Evolutionary conservation across 2,888 invertebrate genomes (phyloP).

Genomic region (Fragum fragum): DNA sequence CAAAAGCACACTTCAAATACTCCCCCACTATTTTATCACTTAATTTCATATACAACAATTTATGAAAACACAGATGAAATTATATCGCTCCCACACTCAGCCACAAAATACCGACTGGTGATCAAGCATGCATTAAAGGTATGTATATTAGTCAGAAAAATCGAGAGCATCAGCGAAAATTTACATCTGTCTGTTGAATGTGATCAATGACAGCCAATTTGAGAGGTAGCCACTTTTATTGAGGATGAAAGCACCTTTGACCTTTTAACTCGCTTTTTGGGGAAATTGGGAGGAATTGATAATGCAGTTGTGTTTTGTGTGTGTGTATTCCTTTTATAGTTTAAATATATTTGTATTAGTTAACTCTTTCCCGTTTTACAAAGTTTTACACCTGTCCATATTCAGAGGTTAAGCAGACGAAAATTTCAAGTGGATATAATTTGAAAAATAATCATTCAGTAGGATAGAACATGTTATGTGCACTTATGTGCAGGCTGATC

Average conservation of each 20-base stretch:
- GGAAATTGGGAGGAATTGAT: too few species aligned
- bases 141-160: conserved; percentile 17
- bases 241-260: background rate
- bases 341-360: too few species aligned
- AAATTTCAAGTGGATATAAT: too few species aligned
- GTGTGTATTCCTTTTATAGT: too few species aligned
- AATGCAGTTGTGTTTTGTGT: too few species aligned
- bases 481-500: too few species aligned
- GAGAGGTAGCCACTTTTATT: background rate
- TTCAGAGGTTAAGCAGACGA: too few species aligned
- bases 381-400: too few species aligned
- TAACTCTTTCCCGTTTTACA: too few species aligned
- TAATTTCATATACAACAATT: background rate
- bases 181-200: conserved; percentile 1
- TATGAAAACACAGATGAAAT: background rate
- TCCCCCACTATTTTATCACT: conserved; percentile 3
- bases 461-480: too few species aligned
- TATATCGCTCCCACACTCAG: conserved; percentile 12
- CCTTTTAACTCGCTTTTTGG: too few species aligned
- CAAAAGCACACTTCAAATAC: background rate
- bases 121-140: conserved; percentile 22
- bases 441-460: too few species aligned
- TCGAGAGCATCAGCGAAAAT: conserved; percentile 1
- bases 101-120: conserved; percentile 11
- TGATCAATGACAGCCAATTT: conserved; percentile 8